Evolutionary conservation across 2,888 invertebrate genomes (phyloP), one percentile per base, ranked within the genome.

Genomic region (Cataglyphis altisquamis): DNA sequence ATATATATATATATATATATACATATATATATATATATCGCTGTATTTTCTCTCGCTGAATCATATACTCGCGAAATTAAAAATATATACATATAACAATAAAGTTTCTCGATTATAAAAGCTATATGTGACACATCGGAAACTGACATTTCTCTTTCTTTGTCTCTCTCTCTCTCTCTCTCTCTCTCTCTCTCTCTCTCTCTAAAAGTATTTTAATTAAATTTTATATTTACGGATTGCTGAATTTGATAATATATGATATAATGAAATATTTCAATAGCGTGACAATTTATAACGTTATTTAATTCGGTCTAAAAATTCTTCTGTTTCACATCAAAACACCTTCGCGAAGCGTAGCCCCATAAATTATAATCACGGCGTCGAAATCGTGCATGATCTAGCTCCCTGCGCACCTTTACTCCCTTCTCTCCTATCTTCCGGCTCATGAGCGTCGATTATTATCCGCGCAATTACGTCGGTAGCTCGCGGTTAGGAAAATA

Each of bases 401-500:
- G 32, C 66, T 55, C 48, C 63, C 72, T 21, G 41, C 25, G 63
- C 63, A 83, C 29, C 57, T 57, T 72, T 62, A 64, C 70, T 70
- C 57, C 57, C 84, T 73, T 81, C 82, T 77, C 52, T 82, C 75
- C 81, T 80, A 63, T 66, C 72, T 67, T 62, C 66, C 70, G 29
- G 67, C 62, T 81, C 63, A 78, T 82, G 74, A 87, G 85, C 78
- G 83, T 73, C 70, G 82, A 86, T 83, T 80, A 83, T 85, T 82
- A 85, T 84, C 63, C 82, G 8, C 64, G 21, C 60, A 66, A 75
- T 77, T 73, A 63, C 66, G 62, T 60, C 78, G 72, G 72, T 60
- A 80, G 72, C 78, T 80, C 57, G 78, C 60, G 80, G 73, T 77
- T 72, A 78, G 84, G 74, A 85, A 89, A 90, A 84, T 63, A 68